Conservation (phyloP, 2,113 vertebrate species). For the Rhinolophus ferrumequinum region DNA sequence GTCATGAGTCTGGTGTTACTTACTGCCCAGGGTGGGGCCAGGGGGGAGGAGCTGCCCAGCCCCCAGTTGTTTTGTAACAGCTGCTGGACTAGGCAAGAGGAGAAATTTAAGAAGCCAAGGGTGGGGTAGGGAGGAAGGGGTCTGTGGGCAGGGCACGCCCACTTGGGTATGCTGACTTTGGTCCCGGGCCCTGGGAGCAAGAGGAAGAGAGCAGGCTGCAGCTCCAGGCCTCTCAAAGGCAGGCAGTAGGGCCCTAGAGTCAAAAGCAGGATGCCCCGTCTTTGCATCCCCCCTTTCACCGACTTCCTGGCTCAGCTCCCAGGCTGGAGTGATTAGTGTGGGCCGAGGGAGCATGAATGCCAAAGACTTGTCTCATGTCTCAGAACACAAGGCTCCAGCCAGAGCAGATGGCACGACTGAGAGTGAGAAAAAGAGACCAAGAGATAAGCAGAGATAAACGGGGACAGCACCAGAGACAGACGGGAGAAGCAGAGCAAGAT, state of each 20-base stretch:
- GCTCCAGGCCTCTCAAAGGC: neutral
- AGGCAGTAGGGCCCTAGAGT: neutral
- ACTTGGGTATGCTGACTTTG: neutral
- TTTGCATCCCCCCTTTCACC: neutral
- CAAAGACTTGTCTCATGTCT: constrained; percentile 58
- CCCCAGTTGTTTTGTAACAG: constrained; percentile 58
- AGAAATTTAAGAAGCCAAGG: constrained; percentile 44
- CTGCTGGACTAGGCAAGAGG: constrained; percentile 23
- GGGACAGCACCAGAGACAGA: neutral
- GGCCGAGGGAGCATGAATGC: neutral
- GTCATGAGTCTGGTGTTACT: constrained; percentile 3
- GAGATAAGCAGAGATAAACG: constrained; percentile 40
- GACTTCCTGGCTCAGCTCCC: constrained; percentile 25
- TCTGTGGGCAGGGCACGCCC: neutral
- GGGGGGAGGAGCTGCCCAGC: neutral
- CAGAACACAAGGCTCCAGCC: constrained; percentile 52
- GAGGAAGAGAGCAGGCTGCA: neutral
- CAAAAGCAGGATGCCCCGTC: neutral
- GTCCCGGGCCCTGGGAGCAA: neutral
- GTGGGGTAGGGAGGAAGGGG: neutral
- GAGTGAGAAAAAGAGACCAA: constrained; percentile 17
- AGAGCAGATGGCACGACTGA: constrained; percentile 26
- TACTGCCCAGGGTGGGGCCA: neutral
- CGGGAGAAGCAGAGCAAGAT: neutral
- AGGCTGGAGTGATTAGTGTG: constrained; percentile 30